A percentile compares a stretch with the other conserved stretches of the same genome.
These are phyloP conservation scores for Silurus glanis DNA, from an alignment of 2,113 vertebrate genomes.

Conservation along the genomic window DNA sequence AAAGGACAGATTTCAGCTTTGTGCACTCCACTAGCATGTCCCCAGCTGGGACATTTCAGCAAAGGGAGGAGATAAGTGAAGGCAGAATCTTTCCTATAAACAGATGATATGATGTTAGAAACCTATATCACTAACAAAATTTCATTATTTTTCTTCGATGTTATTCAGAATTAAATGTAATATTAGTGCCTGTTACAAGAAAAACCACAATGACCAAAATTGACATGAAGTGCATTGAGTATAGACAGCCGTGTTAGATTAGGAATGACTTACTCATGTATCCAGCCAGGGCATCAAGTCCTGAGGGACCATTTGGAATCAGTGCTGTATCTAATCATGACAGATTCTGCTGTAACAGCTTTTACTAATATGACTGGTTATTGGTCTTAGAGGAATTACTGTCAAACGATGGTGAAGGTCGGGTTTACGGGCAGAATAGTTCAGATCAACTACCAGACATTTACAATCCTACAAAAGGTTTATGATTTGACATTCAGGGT, in stretches of 20 bases:
- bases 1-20: not conserved
- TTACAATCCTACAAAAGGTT: conserved; percentile 32
- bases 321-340: conserved; percentile 25
- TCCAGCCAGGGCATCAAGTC: conserved; percentile 11
- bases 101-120: conserved; percentile 12
- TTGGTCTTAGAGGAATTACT: not conserved
- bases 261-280: conserved; percentile 9
- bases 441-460: conserved; percentile 27
- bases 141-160: conserved; percentile 7
- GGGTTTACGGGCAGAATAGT: conserved; percentile 25
- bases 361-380: conserved; percentile 27
- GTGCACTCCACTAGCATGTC: not conserved
- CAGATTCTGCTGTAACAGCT: conserved; percentile 11
- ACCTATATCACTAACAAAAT: conserved; percentile 13
- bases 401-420: not conserved
- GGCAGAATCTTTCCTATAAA: conserved; percentile 27
- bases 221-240: not conserved
- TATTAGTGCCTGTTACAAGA: conserved; percentile 21
- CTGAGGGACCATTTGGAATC: conserved; percentile 19
- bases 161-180: not conserved
- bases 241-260: not conserved
- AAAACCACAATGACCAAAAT: conserved; percentile 24
- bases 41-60: conserved; percentile 49
- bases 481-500: conserved; percentile 19
- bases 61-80: conserved; percentile 24